Percentiles rank a stretch among this genome's conserved stretches.
phyloP scores from a whole-genome alignment of 2,888 invertebrate genomes.

The Cremastobaeus sp. region DNA sequence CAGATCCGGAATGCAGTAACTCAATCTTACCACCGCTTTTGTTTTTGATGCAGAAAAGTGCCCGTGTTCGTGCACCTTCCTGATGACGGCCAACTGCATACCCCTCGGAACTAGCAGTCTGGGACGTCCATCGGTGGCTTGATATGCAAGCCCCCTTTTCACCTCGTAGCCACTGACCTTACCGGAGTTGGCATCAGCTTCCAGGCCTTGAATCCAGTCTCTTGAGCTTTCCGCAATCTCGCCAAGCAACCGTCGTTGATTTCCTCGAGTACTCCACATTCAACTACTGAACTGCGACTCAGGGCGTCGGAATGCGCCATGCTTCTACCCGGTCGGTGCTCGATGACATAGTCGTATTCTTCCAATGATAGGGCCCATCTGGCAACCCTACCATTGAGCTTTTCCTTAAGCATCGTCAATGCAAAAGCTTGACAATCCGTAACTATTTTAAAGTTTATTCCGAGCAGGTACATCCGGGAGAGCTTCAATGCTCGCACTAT shows the following conservation, averaged over 20 bases:
- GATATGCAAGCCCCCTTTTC: not conserved
- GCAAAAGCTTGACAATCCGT: conserved; percentile 11
- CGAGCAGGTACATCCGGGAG: conserved; percentile 33
- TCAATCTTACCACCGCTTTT: conserved; percentile 13
- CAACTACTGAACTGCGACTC: conserved; percentile 5
- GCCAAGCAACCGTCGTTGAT: too few relatives aligned
- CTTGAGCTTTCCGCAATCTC: not conserved
- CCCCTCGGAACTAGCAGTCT: conserved; percentile 6
- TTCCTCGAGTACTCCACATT: not conserved
- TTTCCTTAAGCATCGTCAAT: conserved; percentile 3
- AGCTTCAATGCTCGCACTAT: conserved; percentile 53
- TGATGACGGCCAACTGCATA: conserved; percentile 4
- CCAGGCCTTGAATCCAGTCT: not conserved
- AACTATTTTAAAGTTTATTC: conserved; percentile 4
- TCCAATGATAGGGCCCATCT: conserved; percentile 23
- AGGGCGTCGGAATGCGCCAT: conserved; percentile 52
- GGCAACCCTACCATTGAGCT: not conserved
- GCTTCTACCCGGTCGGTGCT: conserved; percentile 24
- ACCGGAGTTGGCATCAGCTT: not conserved
- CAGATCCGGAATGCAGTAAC: conserved; percentile 27
- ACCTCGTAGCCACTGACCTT: conserved; percentile 38
- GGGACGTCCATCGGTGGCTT: not conserved
- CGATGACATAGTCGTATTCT: conserved; percentile 27
- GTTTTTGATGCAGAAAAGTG: conserved; percentile 25
- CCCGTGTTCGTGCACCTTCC: conserved; percentile 27